A percentile compares a stretch with the other conserved stretches of the same genome.
phyloP scores from a whole-genome alignment of 92 coral and sea anemone species.

The Plumapathes pennacea region DNA sequence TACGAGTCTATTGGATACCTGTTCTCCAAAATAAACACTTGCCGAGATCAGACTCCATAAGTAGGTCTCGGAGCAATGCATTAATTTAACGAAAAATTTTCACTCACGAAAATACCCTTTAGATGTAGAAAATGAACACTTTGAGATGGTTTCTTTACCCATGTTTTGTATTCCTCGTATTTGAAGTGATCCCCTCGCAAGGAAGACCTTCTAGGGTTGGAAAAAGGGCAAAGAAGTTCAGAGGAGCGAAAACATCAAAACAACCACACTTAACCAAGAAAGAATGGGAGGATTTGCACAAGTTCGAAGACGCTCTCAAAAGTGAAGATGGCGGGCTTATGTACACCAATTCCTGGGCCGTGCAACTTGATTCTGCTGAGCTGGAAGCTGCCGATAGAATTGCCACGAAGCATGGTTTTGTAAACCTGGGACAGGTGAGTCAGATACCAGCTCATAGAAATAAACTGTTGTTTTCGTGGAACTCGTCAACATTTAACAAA shows the following conservation, averaged over 20 bases:
- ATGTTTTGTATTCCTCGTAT: conserved; percentile 19
- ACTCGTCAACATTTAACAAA: too few relatives aligned
- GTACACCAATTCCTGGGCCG: conserved; percentile 97
- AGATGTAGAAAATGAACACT: conserved; percentile 32
- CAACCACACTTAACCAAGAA: conserved; percentile 61
- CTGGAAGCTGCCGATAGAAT: conserved; percentile 90
- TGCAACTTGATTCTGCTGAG: conserved; percentile 89
- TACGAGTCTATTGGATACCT: conserved; percentile 51
- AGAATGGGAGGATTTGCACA: conserved; percentile 93
- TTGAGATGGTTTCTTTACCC: conserved; percentile 36
- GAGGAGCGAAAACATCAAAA: conserved; percentile 22
- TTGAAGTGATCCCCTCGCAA: conserved; percentile 13
- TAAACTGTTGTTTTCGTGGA: conserved; percentile 1
- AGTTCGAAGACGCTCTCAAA: conserved; percentile 94
- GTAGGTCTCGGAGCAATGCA: conserved; percentile 58
- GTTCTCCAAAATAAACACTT: conserved; percentile 45
- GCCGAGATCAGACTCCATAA: conserved; percentile 83
- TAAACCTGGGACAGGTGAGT: conserved; percentile 93
- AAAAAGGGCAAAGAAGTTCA: conserved; percentile 16
- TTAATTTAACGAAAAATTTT: conserved; percentile 49
- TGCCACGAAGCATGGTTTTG: conserved; percentile 91
- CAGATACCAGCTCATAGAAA: too few relatives aligned
- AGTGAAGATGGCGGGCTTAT: conserved; percentile 83
- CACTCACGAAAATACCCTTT: conserved; percentile 7
- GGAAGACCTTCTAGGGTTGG: too few relatives aligned